Conservation (phyloP, 2,888 invertebrate species). For the Anagyrus pseudococci region DNA sequence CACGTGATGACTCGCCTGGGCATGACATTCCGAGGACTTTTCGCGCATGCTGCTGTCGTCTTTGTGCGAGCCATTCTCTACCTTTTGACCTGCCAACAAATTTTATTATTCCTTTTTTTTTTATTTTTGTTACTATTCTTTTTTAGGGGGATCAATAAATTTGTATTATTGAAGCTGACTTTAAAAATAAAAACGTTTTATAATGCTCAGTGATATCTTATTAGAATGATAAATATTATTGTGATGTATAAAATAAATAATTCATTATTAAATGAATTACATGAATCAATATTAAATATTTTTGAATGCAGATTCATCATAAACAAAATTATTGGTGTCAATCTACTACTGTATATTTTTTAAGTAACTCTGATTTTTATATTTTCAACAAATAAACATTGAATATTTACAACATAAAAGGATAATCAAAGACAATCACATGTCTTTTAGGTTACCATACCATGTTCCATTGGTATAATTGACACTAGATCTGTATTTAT, state of each 20-base stretch:
- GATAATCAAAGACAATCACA: too few species aligned
- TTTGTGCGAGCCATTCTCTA: conserved; percentile 46
- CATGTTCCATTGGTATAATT: too few species aligned
- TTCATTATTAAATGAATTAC: background rate
- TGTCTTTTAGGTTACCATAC: too few species aligned
- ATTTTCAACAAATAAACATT: too few species aligned
- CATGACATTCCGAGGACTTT: conserved; percentile 61
- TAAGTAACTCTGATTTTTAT: too few species aligned
- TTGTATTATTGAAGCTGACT: too few species aligned
- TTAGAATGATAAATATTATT: background rate
- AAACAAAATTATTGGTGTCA: too few species aligned
- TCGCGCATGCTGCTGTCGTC: conserved; percentile 60
- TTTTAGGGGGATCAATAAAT: background rate
- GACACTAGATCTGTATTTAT: too few species aligned
- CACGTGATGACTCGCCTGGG: conserved; percentile 60
- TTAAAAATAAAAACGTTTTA: background rate
- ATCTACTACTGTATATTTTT: too few species aligned
- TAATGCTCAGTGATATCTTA: background rate
- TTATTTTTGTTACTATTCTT: background rate
- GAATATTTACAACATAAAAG: too few species aligned
- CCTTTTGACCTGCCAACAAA: conserved; percentile 31
- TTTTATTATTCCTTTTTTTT: background rate
- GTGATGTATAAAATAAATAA: background rate
- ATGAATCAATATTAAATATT: too few species aligned
- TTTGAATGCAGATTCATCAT: too few species aligned